Conservation (phyloP, 1,140 invertebrate species). For the Phocides pigmalion region DNA sequence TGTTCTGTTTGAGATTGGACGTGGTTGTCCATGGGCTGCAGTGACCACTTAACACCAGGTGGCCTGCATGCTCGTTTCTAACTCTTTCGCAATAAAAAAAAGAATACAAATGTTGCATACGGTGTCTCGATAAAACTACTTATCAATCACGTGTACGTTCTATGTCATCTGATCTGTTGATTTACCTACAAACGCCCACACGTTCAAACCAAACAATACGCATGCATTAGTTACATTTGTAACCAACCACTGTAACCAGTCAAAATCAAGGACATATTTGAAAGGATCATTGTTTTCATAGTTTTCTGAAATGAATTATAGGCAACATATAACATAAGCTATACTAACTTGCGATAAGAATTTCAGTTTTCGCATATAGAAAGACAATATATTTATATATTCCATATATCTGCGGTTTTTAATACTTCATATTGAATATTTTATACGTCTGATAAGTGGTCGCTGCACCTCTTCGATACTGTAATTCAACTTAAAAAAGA, state of each 20-base stretch:
- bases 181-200: conserved; percentile 3
- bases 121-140: conserved; percentile 7
- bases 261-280: neutral
- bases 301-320: neutral
- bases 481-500: too few relatives aligned
- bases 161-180: conserved; percentile 7
- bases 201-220: neutral
- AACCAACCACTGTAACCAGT: neutral
- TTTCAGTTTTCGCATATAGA: too few relatives aligned
- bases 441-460: too few relatives aligned
- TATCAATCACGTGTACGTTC: conserved; percentile 5
- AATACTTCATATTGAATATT: too few relatives aligned
- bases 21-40: too few relatives aligned
- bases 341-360: neutral
- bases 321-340: neutral
- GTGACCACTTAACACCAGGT: too few relatives aligned
- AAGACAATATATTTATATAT: too few relatives aligned
- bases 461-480: too few relatives aligned
- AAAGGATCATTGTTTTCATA: neutral
- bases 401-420: too few relatives aligned
- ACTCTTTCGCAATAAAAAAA: too few relatives aligned
- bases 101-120: conserved; percentile 12
- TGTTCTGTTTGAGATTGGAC: too few relatives aligned
- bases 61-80: too few relatives aligned
- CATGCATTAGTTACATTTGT: neutral